A percentile compares a stretch with the other conserved stretches of the same genome.
phyloP scores from a whole-genome alignment of 2,113 vertebrate genomes.

The Psammodynastes pulverulentus region DNA sequence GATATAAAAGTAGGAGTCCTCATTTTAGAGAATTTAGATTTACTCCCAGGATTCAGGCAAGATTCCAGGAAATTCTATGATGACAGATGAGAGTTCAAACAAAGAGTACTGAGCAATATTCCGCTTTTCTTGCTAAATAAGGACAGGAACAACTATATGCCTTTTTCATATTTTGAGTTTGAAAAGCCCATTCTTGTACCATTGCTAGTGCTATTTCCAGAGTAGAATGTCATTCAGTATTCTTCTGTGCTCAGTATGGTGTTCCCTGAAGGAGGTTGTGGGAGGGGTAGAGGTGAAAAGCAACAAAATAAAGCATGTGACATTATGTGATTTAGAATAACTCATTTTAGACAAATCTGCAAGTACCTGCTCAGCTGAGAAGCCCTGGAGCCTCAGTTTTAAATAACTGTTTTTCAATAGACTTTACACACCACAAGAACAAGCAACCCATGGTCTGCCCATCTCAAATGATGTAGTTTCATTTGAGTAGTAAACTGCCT shows the following conservation, averaged over 20 bases:
- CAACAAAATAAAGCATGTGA: background rate
- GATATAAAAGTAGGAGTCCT: background rate
- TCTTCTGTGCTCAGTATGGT: background rate
- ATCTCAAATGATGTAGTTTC: background rate
- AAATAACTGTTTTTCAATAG: constrained; percentile 8
- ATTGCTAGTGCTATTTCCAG: background rate
- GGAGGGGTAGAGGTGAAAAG: background rate
- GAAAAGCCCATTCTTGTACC: background rate
- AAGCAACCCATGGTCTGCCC: background rate
- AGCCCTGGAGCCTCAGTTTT: constrained; percentile 3
- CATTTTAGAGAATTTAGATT: background rate
- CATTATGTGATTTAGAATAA: background rate
- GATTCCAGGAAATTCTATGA: background rate
- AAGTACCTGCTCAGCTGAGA: background rate
- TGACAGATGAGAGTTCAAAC: background rate
- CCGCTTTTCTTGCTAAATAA: background rate
- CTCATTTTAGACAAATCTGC: background rate
- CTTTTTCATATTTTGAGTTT: background rate
- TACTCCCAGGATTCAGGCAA: background rate
- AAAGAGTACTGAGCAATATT: background rate
- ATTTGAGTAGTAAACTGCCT: background rate
- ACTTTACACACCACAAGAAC: background rate
- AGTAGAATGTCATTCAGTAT: background rate
- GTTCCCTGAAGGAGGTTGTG: background rate
- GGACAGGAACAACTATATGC: background rate